Conservation (phyloP, 2,113 vertebrate species). For the Chascanopsetta lugubris region DNA sequence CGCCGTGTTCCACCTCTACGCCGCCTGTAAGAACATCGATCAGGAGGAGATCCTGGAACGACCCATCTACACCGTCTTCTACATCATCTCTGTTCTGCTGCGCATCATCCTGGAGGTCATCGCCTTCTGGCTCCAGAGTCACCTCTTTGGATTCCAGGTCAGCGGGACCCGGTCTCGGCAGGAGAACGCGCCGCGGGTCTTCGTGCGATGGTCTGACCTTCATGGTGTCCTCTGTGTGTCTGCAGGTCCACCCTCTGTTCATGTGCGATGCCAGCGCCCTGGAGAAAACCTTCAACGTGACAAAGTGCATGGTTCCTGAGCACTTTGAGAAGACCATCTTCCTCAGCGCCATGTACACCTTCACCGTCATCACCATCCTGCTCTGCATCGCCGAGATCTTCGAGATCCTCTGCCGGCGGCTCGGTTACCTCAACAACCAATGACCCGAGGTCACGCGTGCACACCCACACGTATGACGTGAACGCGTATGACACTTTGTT, state of each 20-base stretch:
- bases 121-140: conserved; percentile 90
- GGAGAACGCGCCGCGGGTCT: too few relatives aligned
- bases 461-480: not conserved
- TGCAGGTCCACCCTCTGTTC: conserved; percentile 83
- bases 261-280: conserved; percentile 83
- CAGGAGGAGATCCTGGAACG: conserved; percentile 89
- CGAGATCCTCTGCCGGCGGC: conserved; percentile 85
- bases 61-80: conserved; percentile 83
- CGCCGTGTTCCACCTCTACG: conserved; percentile 87
- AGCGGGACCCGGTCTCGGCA: too few relatives aligned
- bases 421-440: conserved; percentile 82
- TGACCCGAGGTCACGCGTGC: conserved; percentile 48
- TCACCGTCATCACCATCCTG: conserved; percentile 87
- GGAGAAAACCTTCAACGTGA: conserved; percentile 82
- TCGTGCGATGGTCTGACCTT: too few relatives aligned
- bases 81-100: conserved; percentile 87
- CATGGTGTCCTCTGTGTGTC: not conserved
- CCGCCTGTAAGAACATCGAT: conserved; percentile 86
- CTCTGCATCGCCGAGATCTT: conserved; percentile 87
- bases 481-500: conserved; percentile 5
- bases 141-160: conserved; percentile 89
- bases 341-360: conserved; percentile 90
- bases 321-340: conserved; percentile 94
- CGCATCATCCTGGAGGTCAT: conserved; percentile 87
- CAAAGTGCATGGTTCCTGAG: conserved; percentile 87